phyloP scores from a whole-genome alignment of 1,140 invertebrate genomes.

The Tetraneura akinire region DNA sequence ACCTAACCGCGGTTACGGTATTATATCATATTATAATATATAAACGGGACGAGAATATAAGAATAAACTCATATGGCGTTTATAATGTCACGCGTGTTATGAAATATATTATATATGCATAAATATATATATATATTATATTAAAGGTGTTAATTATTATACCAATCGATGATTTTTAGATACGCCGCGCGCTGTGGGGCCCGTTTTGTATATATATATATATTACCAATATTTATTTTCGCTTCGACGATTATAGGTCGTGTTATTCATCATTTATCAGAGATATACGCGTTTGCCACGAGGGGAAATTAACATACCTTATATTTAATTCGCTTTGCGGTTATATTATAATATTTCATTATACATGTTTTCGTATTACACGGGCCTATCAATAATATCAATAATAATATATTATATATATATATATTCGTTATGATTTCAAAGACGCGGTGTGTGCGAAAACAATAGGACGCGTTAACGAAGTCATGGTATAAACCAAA shows the following conservation, averaged over 20 bases:
- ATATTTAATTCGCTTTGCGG: neutral
- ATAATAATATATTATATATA: neutral
- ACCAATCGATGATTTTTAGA: neutral
- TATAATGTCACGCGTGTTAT: no score
- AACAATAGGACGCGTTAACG: neutral
- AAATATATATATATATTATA: no score
- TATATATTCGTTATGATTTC: no score
- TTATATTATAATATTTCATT: neutral
- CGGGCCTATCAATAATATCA: no score
- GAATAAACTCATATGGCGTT: no score
- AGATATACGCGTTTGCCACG: neutral
- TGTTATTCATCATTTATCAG: constrained; percentile 45
- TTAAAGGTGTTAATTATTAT: constrained; percentile 30
- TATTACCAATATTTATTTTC: neutral
- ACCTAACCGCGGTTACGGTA: no score
- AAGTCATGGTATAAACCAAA: neutral
- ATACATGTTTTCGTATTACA: no score
- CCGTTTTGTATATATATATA: neutral
- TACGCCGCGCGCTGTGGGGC: neutral
- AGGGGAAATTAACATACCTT: no score
- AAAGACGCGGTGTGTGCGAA: neutral
- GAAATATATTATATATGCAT: no score
- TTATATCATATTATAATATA: no score
- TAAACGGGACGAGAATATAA: no score
- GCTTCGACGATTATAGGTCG: neutral